These are phyloP conservation scores for Agriopis marginaria DNA, from an alignment of 2,888 invertebrate genomes.

Conservation along the genomic window DNA sequence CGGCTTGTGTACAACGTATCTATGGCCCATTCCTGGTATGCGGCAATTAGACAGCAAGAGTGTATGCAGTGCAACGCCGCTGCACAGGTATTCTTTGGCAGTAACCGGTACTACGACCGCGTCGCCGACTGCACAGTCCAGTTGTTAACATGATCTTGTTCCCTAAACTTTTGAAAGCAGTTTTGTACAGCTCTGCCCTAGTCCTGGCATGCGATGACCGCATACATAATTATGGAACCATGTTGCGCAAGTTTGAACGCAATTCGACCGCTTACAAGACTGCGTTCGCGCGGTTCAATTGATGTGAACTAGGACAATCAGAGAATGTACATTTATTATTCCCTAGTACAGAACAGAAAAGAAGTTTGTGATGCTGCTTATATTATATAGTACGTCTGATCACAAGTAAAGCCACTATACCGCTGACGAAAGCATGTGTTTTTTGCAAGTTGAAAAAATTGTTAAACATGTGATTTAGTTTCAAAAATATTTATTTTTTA, in stretches of 20 bases:
- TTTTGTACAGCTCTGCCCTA: not conserved
- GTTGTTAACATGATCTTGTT: not conserved
- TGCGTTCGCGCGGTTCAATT: too few species aligned
- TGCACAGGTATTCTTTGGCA: conserved; percentile 52
- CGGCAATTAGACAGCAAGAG: conserved; percentile 22
- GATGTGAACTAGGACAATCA: too few species aligned
- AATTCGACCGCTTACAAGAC: too few species aligned
- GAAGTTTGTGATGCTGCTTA: too few species aligned
- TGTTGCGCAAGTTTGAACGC: too few species aligned
- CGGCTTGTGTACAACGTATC: conserved; percentile 51
- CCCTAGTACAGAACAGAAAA: too few species aligned
- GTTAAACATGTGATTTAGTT: not conserved
- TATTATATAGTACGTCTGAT: not conserved
- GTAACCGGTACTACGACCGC: conserved; percentile 47
- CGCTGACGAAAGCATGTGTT: not conserved
- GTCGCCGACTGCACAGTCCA: conserved; percentile 45
- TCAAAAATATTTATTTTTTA: not conserved
- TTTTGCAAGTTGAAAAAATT: not conserved
- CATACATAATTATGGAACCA: too few species aligned
- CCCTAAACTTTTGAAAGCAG: not conserved
- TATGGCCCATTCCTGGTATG: conserved; percentile 59
- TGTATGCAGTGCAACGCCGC: conserved; percentile 41
- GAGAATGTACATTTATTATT: too few species aligned
- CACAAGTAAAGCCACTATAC: too few species aligned
- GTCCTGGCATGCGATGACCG: too few species aligned